phyloP scores from a whole-genome alignment of 2,797 vertebrate genomes.

The Lepidocolaptes lacrymiger region DNA sequence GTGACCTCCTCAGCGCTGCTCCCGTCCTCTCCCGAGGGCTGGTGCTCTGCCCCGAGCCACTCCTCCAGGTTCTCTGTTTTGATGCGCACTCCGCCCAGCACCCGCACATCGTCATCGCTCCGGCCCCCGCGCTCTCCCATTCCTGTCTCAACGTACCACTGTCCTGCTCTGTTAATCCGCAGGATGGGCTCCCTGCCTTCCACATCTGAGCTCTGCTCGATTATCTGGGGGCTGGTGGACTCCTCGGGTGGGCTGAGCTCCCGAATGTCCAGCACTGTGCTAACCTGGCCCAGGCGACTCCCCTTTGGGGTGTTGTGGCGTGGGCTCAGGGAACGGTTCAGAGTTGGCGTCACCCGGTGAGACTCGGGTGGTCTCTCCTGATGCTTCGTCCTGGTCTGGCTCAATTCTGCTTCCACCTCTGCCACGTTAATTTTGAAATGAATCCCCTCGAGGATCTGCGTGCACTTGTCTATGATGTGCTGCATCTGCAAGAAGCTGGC shows the following conservation, averaged over 20 bases:
- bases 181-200: conserved; percentile 89
- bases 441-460: conserved; percentile 94
- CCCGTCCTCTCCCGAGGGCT: conserved; percentile 87
- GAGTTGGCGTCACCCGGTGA: conserved; percentile 75
- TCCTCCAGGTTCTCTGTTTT: conserved; percentile 95
- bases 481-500: conserved; percentile 99
- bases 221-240: conserved; percentile 89
- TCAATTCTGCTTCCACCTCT: conserved; percentile 86
- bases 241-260: conserved; percentile 89
- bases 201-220: conserved; percentile 84
- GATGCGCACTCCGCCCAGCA: conserved; percentile 87
- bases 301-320: conserved; percentile 79
- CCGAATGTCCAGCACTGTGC: conserved; percentile 82
- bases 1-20: conserved; percentile 89
- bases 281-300: conserved; percentile 80
- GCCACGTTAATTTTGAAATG: conserved; percentile 95
- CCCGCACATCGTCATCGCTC: conserved; percentile 78
- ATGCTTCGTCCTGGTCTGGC: conserved; percentile 82
- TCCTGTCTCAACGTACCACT: conserved; percentile 95
- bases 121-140: conserved; percentile 77
- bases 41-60: conserved; percentile 89
- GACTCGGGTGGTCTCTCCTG: conserved; percentile 80
- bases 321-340: conserved; percentile 80
- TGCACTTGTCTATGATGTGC: conserved; percentile 98
- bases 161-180: conserved; percentile 92